Evolutionary conservation across 1,140 invertebrate genomes (phyloP).

Genomic region (Periplaneta americana): DNA sequence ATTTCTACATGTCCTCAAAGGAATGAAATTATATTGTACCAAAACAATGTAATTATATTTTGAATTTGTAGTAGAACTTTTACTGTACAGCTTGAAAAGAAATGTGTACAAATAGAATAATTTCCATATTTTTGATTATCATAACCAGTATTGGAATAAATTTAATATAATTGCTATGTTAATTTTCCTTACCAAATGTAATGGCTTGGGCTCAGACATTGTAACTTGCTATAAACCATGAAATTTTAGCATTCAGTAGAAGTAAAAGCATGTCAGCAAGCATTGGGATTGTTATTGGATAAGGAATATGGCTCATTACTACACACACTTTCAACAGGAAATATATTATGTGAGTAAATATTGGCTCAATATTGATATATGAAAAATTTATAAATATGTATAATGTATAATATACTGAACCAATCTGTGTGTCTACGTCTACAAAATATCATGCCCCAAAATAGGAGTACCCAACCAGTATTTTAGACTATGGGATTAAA

Average conservation of each 20-base stretch:
- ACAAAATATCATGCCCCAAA: neutral
- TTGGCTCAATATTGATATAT: neutral
- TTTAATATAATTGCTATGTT: no score
- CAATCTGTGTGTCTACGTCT: neutral
- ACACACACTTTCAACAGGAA: neutral
- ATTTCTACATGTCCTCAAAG: no score
- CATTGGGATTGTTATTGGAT: neutral
- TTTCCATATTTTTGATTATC: no score
- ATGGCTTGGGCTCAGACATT: neutral
- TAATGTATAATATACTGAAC: neutral
- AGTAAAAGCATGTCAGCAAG: neutral
- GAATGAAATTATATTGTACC: no score
- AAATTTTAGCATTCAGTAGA: neutral
- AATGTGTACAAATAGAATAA: no score
- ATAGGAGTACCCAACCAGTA: neutral
- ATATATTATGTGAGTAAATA: neutral
- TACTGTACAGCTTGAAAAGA: no score
- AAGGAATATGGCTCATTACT: neutral
- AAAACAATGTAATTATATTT: no score
- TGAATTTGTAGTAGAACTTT: no score
- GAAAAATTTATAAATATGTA: neutral
- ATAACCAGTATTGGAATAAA: no score
- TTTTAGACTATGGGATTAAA: neutral
- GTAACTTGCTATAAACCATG: neutral
- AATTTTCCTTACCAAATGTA: no score